A percentile compares a stretch with the other conserved stretches of the same genome.
Evolutionary conservation across 1,140 invertebrate genomes (phyloP).

Genomic region (Ephestia elutella): DNA sequence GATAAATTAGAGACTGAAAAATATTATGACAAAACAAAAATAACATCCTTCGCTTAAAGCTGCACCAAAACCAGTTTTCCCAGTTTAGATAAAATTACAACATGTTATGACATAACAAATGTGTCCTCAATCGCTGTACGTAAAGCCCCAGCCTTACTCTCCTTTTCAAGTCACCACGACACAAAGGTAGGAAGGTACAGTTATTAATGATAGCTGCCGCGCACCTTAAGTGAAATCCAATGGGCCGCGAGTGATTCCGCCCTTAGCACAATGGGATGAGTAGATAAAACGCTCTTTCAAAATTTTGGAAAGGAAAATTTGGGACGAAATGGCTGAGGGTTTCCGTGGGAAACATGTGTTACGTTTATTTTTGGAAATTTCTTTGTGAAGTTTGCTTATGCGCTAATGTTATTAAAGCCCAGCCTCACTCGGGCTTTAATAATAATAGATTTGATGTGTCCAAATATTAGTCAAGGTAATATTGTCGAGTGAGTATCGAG

Average conservation of each 20-base stretch:
- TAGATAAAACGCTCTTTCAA: slow-evolving; percentile 1
- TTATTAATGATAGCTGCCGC: background rate
- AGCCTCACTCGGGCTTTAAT: too few species aligned
- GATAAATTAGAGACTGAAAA: too few species aligned
- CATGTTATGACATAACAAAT: too few species aligned
- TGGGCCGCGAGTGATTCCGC: background rate
- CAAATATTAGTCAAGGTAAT: too few species aligned
- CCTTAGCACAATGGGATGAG: background rate
- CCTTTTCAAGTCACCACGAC: slow-evolving; percentile 1
- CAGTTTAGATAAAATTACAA: too few species aligned
- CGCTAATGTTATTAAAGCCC: too few species aligned
- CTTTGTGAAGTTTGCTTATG: too few species aligned
- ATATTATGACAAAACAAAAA: too few species aligned
- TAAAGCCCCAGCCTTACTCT: background rate
- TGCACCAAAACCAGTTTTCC: too few species aligned
- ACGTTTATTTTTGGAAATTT: background rate
- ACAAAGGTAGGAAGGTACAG: slow-evolving; percentile 3
- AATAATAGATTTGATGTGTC: too few species aligned
- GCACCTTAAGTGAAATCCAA: background rate
- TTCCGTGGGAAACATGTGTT: background rate
- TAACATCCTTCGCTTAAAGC: too few species aligned
- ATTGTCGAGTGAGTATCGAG: too few species aligned
- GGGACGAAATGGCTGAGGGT: background rate
- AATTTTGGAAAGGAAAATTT: background rate
- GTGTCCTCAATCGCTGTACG: background rate